Base-by-base conservation (phyloP, 2,888 invertebrate genomes). In the Lithosia quadra region DNA sequence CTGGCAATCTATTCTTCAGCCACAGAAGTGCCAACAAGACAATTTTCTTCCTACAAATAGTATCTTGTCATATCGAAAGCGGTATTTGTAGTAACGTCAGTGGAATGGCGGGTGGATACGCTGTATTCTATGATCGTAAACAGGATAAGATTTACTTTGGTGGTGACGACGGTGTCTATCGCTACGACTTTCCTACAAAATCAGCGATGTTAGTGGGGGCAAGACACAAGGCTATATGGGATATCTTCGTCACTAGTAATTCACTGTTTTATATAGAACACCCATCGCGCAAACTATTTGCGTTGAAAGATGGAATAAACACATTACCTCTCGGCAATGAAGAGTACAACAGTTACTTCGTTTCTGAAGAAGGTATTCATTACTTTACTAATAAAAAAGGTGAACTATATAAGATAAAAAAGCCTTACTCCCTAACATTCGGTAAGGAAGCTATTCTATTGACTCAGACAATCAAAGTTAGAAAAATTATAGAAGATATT, bases 1-100 rank as follows among this genome's bases (percentile, higher is more conserved):
- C 61, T 28, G 62, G 56, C 39, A 39, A 56, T 33, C 22, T 67
- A 22, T 67, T 67, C 62, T 67, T 67, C 33, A 67, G 67, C 22
- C 67, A 67, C 62, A 56, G 39, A 9, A 56, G 56, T n/a, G 28
- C 39, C 18, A 67, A 56, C 56, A 33, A 28, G 18, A 33, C 39
- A 39, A 9, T 15, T 5, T 49, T 67, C 7, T 39, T 55, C 11
- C 43, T 67, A 0, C 61, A 39, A 36, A 33, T 67, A 0, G 39
- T 61, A 33, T 33, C 67, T 18, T 67, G 67, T 22, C 67, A 62
- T 5, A 15, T 67, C 0, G 56, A 28, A 21, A 67, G 28, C 10
- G 39, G 28, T 61, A 61, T 10, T 10, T 67, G 67, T 39, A 55
- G 39, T 2, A n/a, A 62, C 21, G 39, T 67, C 2, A 56, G 39